These are phyloP conservation scores for Columba janthina DNA, from an alignment of 2,113 vertebrate species.

Conservation along the genomic window DNA sequence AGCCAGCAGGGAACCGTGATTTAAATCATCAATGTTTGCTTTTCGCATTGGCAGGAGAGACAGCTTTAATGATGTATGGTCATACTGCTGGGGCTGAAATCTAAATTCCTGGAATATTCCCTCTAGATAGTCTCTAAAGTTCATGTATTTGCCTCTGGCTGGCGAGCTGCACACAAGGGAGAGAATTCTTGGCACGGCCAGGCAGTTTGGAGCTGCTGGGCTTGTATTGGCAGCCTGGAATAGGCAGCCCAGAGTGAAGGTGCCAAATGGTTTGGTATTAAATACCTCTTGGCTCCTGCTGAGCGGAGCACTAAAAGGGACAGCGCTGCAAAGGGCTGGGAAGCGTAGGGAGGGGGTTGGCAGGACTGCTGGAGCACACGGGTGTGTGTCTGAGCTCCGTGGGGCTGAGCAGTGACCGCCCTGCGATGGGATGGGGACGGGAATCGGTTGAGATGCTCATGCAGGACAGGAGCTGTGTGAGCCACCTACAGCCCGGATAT, in stretches of 20 bases:
- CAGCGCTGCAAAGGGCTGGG: not conserved
- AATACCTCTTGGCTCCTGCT: not conserved
- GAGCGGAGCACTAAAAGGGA: not conserved
- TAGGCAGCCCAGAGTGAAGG: not conserved
- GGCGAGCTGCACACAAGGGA: not conserved
- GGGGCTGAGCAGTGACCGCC: not conserved
- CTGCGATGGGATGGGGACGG: not conserved
- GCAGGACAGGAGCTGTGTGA: not conserved
- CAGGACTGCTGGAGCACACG: not conserved
- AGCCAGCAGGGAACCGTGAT: not conserved
- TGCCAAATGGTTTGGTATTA: slow-evolving; percentile 17
- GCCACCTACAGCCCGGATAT: not conserved
- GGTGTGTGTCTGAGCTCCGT: not conserved
- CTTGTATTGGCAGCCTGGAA: slow-evolving; percentile 51
- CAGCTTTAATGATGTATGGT: slow-evolving; percentile 54
- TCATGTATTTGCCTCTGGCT: slow-evolving; percentile 55
- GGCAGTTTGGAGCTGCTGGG: slow-evolving; percentile 14
- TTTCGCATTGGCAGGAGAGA: slow-evolving; percentile 40
- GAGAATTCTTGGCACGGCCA: not conserved
- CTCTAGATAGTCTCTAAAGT: slow-evolving; percentile 40
- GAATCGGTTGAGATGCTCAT: accelerated
- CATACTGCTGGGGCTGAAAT: not conserved
- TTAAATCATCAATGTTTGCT: slow-evolving; percentile 63
- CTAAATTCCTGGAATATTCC: slow-evolving; percentile 54
- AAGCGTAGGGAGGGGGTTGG: not conserved